Evolutionary conservation across 2,797 vertebrate genomes (phyloP).

Genomic region (Mustela erminea): DNA sequence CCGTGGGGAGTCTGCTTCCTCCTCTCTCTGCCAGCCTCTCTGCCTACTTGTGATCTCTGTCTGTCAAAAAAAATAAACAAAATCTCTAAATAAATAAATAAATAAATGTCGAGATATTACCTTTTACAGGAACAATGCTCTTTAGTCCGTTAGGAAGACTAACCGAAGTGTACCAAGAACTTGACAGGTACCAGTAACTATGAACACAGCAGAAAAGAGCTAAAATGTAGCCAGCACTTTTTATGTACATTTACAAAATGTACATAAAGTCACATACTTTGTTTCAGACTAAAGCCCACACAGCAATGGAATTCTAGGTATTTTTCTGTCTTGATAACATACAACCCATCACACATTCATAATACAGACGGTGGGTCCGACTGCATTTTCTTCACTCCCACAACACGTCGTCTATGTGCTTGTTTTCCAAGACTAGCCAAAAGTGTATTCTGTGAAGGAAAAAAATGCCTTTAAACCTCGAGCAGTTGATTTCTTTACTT

Average conservation of each 20-base stretch:
- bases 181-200: background rate
- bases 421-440: background rate
- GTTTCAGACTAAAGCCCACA: background rate
- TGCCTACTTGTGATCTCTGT: no score
- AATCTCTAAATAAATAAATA: no score
- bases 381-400: background rate
- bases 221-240: background rate
- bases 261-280: background rate
- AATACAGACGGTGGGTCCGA: accelerated
- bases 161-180: background rate
- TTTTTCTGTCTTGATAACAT: background rate
- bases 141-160: background rate
- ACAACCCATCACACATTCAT: background rate
- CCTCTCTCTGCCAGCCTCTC: no score
- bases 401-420: background rate
- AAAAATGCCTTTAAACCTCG: background rate
- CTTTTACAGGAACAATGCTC: background rate
- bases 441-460: background rate
- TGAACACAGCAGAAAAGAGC: background rate
- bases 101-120: background rate
- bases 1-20: no score
- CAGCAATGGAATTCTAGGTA: background rate
- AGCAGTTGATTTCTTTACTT: background rate
- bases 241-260: accelerated
- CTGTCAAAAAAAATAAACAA: no score